Conservation (phyloP, 2,888 invertebrate species). For the Alsophila aescularia region DNA sequence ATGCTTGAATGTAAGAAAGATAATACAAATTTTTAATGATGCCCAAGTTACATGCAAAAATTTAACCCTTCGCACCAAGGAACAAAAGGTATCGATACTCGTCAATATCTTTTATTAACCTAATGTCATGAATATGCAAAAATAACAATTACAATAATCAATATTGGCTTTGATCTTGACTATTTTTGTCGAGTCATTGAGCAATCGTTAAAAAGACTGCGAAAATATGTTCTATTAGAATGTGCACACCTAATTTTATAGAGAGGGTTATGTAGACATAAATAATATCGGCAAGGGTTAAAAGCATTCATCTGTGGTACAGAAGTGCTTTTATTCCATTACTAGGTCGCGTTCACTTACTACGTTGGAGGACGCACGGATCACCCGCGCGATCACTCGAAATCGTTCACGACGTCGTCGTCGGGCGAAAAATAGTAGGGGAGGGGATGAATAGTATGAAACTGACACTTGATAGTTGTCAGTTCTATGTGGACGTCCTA, state of each 20-base stretch:
- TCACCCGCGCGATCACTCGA: no score
- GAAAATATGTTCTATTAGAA: slow-evolving; percentile 15
- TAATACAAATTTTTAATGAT: slow-evolving; percentile 34
- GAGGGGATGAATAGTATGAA: no score
- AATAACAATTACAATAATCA: slow-evolving; percentile 73
- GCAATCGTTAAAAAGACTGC: slow-evolving; percentile 50
- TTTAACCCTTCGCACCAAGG: slow-evolving; percentile 42
- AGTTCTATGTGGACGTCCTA: no score
- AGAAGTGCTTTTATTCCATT: no score
- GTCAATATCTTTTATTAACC: slow-evolving; percentile 40
- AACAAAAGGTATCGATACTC: slow-evolving; percentile 38
- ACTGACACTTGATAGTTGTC: no score
- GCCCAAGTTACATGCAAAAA: slow-evolving; percentile 44
- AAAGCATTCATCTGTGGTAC: neutral
- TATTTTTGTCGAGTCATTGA: slow-evolving; percentile 59
- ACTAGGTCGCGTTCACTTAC: no score
- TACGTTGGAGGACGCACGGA: no score
- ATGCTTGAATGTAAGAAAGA: neutral
- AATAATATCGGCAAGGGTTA: slow-evolving; percentile 11
- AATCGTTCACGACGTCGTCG: no score
- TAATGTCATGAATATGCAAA: slow-evolving; percentile 76
- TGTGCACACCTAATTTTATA: slow-evolving; percentile 12
- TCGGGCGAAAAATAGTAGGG: no score
- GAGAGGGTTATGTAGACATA: neutral
- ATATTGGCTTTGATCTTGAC: slow-evolving; percentile 66